Evolutionary conservation across 1,140 invertebrate species (phyloP).

Genomic region (Lineus longissimus): DNA sequence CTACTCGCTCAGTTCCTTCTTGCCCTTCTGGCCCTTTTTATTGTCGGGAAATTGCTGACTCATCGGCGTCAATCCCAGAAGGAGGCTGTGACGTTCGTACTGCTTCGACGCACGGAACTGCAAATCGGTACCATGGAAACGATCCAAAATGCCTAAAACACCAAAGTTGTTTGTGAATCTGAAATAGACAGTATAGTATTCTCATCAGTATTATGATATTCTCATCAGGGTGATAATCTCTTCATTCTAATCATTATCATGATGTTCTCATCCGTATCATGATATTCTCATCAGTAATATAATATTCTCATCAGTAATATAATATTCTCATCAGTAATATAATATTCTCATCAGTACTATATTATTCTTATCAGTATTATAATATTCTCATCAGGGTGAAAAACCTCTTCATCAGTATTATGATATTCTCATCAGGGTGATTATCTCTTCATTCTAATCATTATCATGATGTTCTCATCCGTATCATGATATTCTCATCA

Average conservation of each 20-base stretch:
- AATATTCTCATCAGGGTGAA: too few relatives aligned
- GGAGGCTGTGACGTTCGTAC: slow-evolving; percentile 73
- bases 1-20: neutral
- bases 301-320: too few relatives aligned
- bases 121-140: slow-evolving; percentile 79
- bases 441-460: too few relatives aligned
- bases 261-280: too few relatives aligned
- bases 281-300: too few relatives aligned
- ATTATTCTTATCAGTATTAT: too few relatives aligned
- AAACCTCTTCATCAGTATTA: too few relatives aligned
- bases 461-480: too few relatives aligned
- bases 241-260: neutral
- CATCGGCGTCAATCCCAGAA: slow-evolving; percentile 73
- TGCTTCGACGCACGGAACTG: slow-evolving; percentile 70
- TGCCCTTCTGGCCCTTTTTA: slow-evolving; percentile 37
- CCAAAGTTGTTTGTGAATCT: slow-evolving; percentile 70
- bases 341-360: too few relatives aligned
- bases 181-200: slow-evolving; percentile 1
- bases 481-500: too few relatives aligned
- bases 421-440: too few relatives aligned
- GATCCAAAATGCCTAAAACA: slow-evolving; percentile 77
- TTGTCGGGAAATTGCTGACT: slow-evolving; percentile 72
- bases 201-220: neutral
- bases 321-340: too few relatives aligned
- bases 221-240: neutral